phyloP scores from a whole-genome alignment of 2,113 vertebrate species.

The Zosterops pallidus region DNA sequence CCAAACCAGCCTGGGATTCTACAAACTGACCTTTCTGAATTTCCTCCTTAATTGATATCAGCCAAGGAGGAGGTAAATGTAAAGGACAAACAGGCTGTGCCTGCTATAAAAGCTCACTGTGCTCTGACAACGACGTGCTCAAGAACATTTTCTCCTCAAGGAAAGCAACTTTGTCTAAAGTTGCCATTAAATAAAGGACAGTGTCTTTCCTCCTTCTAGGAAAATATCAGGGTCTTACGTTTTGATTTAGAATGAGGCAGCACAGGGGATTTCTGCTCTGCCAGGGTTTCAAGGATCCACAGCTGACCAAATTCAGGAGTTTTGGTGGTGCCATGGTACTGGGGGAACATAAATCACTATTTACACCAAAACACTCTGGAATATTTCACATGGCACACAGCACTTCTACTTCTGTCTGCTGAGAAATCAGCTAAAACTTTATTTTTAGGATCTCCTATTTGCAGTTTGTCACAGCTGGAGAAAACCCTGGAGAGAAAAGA shows the following conservation, averaged over 20 bases:
- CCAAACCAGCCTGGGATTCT: not conserved
- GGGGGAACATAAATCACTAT: constrained; percentile 1
- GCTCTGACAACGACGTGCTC: rapidly evolving
- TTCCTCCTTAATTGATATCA: not conserved
- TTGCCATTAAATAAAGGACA: not conserved
- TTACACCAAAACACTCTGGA: constrained; percentile 25
- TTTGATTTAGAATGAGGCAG: not conserved
- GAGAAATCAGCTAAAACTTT: not conserved
- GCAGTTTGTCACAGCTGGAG: not conserved
- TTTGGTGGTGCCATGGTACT: not conserved
- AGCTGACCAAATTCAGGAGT: constrained; percentile 1
- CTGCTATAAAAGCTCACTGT: not conserved
- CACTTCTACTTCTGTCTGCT: not conserved
- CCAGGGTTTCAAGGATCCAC: not conserved
- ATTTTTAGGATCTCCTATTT: not conserved
- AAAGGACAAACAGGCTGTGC: not conserved
- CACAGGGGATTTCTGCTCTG: not conserved
- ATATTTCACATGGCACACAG: not conserved
- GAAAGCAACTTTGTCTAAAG: not conserved
- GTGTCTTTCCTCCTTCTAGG: not conserved
- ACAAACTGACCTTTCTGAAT: not conserved
- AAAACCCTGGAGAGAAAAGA: not conserved
- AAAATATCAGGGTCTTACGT: not conserved
- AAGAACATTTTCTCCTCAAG: not conserved
- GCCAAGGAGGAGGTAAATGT: not conserved